These are phyloP conservation scores for Drosophila subsilvestris DNA, from an alignment of 2,888 invertebrate species.

Conservation along the genomic window DNA sequence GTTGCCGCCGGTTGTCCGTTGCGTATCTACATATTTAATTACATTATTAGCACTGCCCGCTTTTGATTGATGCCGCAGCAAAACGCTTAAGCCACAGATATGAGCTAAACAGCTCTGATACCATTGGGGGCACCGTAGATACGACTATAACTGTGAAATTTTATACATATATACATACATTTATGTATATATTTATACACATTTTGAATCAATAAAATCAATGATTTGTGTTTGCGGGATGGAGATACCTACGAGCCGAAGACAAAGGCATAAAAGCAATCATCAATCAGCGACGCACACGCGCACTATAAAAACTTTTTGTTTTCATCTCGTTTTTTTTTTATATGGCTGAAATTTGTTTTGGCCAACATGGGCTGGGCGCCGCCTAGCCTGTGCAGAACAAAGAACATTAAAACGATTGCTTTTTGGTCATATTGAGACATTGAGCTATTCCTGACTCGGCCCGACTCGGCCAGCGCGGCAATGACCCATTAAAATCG, in stretches of 20 bases:
- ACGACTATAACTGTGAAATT: constrained; percentile 26
- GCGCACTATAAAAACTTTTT: constrained; percentile 72
- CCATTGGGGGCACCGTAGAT: constrained; percentile 12
- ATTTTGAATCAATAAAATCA: constrained; percentile 32
- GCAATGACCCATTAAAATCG: constrained; percentile 51
- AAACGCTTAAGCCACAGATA: constrained; percentile 60
- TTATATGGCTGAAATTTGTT: constrained; percentile 39
- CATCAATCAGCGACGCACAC: constrained; percentile 72
- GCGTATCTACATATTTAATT: constrained; percentile 76
- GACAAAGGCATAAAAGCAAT: constrained; percentile 57
- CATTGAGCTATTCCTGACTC: constrained; percentile 23
- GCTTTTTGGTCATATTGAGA: constrained; percentile 26
- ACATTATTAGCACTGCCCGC: constrained; percentile 77
- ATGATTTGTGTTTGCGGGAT: constrained; percentile 32
- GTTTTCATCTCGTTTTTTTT: constrained; percentile 30
- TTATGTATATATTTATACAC: not conserved
- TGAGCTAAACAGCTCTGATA: constrained; percentile 24
- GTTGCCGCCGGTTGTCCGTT: constrained; percentile 13
- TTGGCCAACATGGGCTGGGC: constrained; percentile 29
- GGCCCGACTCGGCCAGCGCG: constrained; percentile 1
- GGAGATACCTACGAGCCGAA: constrained; percentile 25
- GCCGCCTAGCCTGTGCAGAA: constrained; percentile 66
- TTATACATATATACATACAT: constrained; percentile 5
- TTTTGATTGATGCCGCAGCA: constrained; percentile 73
- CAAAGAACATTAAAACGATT: constrained; percentile 51